These are phyloP conservation scores for Oncorhynchus kisutch DNA, from an alignment of 2,113 vertebrate genomes.

Conservation along the genomic window DNA sequence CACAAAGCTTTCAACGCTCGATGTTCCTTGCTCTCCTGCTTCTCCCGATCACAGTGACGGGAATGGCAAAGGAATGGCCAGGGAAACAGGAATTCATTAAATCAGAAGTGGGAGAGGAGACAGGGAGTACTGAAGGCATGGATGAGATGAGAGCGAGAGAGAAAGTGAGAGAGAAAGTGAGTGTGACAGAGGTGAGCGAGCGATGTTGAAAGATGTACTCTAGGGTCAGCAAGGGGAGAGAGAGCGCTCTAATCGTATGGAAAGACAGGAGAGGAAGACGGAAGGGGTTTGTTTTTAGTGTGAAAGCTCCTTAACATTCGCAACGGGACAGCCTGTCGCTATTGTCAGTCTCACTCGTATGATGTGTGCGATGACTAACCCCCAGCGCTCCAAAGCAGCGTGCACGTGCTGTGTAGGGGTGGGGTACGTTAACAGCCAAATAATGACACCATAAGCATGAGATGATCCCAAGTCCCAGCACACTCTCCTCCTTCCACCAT, in stretches of 20 bases:
- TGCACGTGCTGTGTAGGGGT: constrained; percentile 22
- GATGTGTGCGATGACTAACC: background rate
- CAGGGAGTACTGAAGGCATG: background rate
- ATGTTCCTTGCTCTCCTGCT: constrained; percentile 5
- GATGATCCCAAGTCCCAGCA: background rate
- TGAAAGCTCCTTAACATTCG: constrained; percentile 17
- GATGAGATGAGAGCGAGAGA: background rate
- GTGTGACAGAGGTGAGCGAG: no score
- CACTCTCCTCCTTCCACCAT: background rate
- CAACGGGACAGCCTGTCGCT: constrained; percentile 8
- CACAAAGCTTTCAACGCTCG: constrained; percentile 8
- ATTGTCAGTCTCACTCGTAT: constrained; percentile 25
- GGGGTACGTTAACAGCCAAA: background rate
- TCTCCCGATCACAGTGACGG: constrained; percentile 4
- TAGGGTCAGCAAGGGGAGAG: no score
- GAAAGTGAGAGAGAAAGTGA: no score
- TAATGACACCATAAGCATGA: background rate
- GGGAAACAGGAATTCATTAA: constrained; percentile 3
- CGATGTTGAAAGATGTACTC: no score
- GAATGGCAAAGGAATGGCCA: background rate
- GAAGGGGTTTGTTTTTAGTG: constrained; percentile 15
- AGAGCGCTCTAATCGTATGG: background rate
- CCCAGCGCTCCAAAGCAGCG: constrained; percentile 13
- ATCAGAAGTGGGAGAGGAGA: background rate
- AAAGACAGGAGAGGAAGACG: constrained; percentile 8